These are phyloP conservation scores for Trichomalopsis sarcophagae DNA, from an alignment of 1,140 invertebrate species.

Conservation along the genomic window DNA sequence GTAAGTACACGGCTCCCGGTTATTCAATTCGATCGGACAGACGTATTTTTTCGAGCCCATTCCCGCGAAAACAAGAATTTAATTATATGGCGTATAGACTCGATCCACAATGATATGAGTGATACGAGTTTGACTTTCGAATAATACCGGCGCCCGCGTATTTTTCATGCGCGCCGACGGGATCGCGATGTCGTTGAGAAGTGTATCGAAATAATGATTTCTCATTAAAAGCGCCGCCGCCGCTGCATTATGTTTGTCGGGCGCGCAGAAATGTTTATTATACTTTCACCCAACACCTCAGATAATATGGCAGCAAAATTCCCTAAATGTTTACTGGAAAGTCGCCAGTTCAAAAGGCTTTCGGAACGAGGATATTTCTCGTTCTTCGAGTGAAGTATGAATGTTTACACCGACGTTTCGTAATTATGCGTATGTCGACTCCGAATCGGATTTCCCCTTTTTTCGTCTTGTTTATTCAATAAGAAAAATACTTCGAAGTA, in stretches of 20 bases:
- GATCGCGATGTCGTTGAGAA: no score
- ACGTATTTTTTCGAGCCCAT: slow-evolving; percentile 17
- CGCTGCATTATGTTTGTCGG: no score
- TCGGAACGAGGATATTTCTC: no score
- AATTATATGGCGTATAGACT: slow-evolving; percentile 22
- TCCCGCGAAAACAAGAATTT: slow-evolving; percentile 16
- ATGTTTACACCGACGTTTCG: no score
- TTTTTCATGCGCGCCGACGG: no score
- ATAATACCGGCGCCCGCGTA: not conserved
- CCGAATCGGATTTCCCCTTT: not conserved
- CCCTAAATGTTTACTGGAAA: no score
- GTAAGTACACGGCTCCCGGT: not conserved
- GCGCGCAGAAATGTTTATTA: not conserved
- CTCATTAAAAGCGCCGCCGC: no score
- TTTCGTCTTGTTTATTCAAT: not conserved
- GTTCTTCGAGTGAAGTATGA: no score
- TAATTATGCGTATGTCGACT: not conserved
- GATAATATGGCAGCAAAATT: no score
- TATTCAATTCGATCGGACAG: not conserved
- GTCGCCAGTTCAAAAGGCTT: no score
- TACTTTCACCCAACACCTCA: not conserved
- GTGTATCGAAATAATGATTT: no score
- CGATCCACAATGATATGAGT: not conserved
- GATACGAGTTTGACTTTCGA: slow-evolving; percentile 18
- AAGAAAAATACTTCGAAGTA: not conserved